Evolutionary conservation across 1,140 invertebrate species (phyloP), one percentile per base, ranked within the genome.

Genomic region (Zophobas morio): DNA sequence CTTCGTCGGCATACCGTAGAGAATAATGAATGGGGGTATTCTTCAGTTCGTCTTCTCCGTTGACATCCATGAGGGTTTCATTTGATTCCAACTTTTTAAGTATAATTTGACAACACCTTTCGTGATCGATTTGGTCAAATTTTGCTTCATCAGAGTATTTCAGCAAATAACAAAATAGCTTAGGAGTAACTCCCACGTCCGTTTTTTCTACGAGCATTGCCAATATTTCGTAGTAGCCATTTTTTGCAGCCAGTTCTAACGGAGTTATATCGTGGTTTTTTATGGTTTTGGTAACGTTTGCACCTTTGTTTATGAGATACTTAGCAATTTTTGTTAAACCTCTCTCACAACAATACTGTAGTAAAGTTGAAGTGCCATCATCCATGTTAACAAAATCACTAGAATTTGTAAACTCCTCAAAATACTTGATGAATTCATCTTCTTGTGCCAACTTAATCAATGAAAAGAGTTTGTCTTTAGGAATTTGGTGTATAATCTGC

Each of bases 21-120:
- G 96, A 95, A 84, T 96, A 96, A 86, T 96, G 94, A 5, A 97
- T 86, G 0, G 94, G 90, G 6, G 93, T 93, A 79, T 95, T 95
- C 6, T 92, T 91, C 79, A 92, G 93, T 0, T 88, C 87, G 84
- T 95, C 94, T 4, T 84, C 81, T 76, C 89, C 88, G 83, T 96
- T 94, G 0, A 95, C 87, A 82, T 93, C 87, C 5, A 87, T 81
- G 36, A 87, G 86, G 56, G 76, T 53, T 60, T 49, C 39, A 73
- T 70, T 66, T 2, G 36, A 2, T 87, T 89, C 33, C 84, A 87
- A 81, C 87, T 87, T 79, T 81, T 88, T 51, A 1, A 92, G 79
- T 77, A 90, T 87, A 66, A 87, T 84, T 79, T 89, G 87, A 60
- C 90, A 88, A 86, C 89, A 94, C 78, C 83, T 87, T 78, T 86